These are phyloP conservation scores for Tenthredo mesomela DNA, from an alignment of 2,888 invertebrate species.

Conservation along the genomic window DNA sequence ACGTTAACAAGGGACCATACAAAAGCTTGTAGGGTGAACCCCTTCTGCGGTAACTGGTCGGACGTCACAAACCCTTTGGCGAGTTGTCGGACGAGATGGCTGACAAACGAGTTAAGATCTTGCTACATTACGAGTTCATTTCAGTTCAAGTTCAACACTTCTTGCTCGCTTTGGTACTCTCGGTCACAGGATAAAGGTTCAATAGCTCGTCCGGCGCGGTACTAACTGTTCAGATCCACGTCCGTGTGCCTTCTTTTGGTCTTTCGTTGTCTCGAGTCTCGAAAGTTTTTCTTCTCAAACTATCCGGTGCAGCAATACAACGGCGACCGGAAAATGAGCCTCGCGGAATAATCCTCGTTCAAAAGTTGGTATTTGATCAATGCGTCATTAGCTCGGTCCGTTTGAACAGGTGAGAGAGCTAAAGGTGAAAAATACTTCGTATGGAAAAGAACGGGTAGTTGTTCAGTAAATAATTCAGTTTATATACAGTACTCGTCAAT, in stretches of 20 bases:
- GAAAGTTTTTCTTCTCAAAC: neutral
- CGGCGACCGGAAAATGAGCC: neutral
- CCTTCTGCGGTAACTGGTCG: neutral
- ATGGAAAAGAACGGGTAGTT: neutral
- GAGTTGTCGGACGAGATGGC: neutral
- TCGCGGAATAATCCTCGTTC: neutral
- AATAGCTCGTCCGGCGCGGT: neutral
- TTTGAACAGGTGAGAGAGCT: neutral
- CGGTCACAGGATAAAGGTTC: neutral
- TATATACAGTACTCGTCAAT: too few relatives aligned
- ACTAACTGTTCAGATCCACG: neutral
- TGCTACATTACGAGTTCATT: constrained; percentile 17
- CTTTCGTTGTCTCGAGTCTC: neutral
- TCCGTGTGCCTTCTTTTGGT: neutral
- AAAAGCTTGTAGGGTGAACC: constrained; percentile 11
- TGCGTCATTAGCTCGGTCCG: neutral
- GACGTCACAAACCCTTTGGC: constrained; percentile 31
- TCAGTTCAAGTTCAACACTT: constrained; percentile 33
- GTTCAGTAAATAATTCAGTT: neutral
- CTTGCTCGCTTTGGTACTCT: neutral
- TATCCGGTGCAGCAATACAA: neutral
- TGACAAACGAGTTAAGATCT: constrained; percentile 7
- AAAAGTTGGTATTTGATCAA: neutral
- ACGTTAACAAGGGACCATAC: constrained; percentile 24
- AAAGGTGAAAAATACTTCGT: neutral